phyloP scores from a whole-genome alignment of 2,888 invertebrate species.

The Quadriops clusia region DNA sequence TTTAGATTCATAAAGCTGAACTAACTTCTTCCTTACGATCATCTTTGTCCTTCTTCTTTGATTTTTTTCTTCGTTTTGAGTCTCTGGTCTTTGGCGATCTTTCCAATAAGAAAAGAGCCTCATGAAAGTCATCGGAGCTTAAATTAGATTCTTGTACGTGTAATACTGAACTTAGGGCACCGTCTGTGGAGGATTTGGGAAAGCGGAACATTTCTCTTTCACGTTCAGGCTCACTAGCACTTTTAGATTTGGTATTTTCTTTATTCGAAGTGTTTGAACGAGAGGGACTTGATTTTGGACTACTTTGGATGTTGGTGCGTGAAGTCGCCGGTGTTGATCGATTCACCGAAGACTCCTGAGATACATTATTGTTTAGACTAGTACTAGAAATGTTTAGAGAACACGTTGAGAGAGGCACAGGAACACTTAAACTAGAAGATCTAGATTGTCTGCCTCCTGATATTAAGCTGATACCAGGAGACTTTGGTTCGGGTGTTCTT shows the following conservation, averaged over 20 bases:
- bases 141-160: constrained; percentile 45
- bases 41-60: constrained; percentile 38
- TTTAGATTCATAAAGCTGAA: constrained; percentile 35
- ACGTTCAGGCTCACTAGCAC: constrained; percentile 41
- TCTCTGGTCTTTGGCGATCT: constrained; percentile 41
- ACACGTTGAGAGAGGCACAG: constrained; percentile 33
- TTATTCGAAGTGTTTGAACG: constrained; percentile 19
- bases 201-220: constrained; percentile 42
- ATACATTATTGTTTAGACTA: constrained; percentile 28
- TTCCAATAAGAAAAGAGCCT: constrained; percentile 43
- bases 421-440: constrained; percentile 41
- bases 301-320: constrained; percentile 23
- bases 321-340: constrained; percentile 32
- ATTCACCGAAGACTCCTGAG: constrained; percentile 32
- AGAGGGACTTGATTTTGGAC: constrained; percentile 27
- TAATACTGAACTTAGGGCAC: constrained; percentile 44
- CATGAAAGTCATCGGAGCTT: constrained; percentile 46
- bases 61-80: constrained; percentile 38
- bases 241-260: constrained; percentile 35
- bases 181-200: constrained; percentile 46
- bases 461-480: constrained; percentile 26
- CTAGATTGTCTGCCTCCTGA: constrained; percentile 37
- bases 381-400: constrained; percentile 33
- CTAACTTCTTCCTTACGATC: constrained; percentile 38
- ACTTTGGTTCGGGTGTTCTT: constrained; percentile 41